Conservation (phyloP, 1,140 invertebrate genomes). For the Dolichoris vasculosae region DNA sequence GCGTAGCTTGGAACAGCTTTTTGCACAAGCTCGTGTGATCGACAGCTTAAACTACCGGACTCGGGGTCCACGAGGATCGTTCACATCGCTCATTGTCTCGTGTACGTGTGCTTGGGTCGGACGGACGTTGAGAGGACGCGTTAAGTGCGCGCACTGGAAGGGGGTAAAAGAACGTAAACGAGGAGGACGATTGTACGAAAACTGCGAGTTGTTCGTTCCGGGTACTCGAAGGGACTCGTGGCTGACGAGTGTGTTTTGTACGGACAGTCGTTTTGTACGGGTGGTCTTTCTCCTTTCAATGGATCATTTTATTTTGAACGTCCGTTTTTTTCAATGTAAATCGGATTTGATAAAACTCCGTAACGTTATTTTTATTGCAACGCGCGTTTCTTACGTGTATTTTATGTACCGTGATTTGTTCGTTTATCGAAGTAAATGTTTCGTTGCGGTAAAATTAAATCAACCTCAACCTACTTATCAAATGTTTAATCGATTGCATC, state of each 20-base stretch:
- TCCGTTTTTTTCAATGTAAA: no score
- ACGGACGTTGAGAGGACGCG: slow-evolving; percentile 21
- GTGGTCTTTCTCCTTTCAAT: not conserved
- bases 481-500: no score
- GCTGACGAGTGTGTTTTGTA: slow-evolving; percentile 16
- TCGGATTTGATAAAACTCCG: no score
- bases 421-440: no score
- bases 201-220: not conserved
- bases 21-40: slow-evolving; percentile 7
- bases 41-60: slow-evolving; percentile 33
- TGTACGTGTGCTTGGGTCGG: not conserved
- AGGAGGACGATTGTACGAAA: not conserved
- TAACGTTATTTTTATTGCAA: no score
- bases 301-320: not conserved
- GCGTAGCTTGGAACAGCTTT: not conserved
- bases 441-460: no score
- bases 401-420: no score
- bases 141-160: not conserved
- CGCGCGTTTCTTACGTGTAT: no score
- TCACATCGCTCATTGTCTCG: slow-evolving; percentile 35
- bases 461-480: no score
- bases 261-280: not conserved
- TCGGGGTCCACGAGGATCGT: not conserved
- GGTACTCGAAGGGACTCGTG: slow-evolving; percentile 16
- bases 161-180: not conserved